A percentile compares a stretch with the other conserved stretches of the same genome.
Conservation (phyloP, 2,113 vertebrate genomes). For the Triplophysa rosa region DNA sequence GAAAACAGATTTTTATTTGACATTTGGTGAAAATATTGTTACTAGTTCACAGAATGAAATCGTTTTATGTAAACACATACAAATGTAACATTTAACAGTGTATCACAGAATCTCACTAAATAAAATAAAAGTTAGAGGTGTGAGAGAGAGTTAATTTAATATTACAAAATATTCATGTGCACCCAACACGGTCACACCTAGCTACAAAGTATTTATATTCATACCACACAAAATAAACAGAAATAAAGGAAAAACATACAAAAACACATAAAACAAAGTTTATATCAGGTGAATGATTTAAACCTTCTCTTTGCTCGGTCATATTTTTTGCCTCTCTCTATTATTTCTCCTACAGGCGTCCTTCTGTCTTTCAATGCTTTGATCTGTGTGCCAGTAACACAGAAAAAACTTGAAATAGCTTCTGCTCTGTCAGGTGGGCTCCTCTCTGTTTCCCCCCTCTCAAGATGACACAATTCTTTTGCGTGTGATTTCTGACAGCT, state of each 20-base stretch:
- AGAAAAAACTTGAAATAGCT: slow-evolving; percentile 38
- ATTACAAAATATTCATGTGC: neutral
- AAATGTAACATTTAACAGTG: neutral
- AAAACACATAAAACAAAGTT: slow-evolving; percentile 52
- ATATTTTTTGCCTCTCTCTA: slow-evolving; percentile 1
- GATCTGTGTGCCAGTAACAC: slow-evolving; percentile 36
- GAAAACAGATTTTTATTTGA: too few relatives aligned
- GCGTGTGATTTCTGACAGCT: slow-evolving; percentile 27
- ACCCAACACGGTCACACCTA: neutral
- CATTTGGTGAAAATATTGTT: too few relatives aligned
- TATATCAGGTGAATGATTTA: slow-evolving; percentile 55
- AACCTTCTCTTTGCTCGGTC: slow-evolving; percentile 46
- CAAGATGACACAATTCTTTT: neutral
- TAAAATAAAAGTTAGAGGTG: neutral
- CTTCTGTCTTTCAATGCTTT: slow-evolving; percentile 30
- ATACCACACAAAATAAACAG: slow-evolving; percentile 49
- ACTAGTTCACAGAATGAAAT: too few relatives aligned
- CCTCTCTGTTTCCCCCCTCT: slow-evolving; percentile 31
- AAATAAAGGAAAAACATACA: slow-evolving; percentile 36
- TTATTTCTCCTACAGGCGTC: slow-evolving; percentile 14
- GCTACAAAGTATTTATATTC: slow-evolving; percentile 48
- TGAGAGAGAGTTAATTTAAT: neutral
- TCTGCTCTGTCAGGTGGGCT: slow-evolving; percentile 29
- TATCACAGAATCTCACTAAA: neutral
- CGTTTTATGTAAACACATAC: too few relatives aligned